These are phyloP conservation scores for Xenops minutus DNA, from an alignment of 2,797 vertebrate species.

Conservation along the genomic window DNA sequence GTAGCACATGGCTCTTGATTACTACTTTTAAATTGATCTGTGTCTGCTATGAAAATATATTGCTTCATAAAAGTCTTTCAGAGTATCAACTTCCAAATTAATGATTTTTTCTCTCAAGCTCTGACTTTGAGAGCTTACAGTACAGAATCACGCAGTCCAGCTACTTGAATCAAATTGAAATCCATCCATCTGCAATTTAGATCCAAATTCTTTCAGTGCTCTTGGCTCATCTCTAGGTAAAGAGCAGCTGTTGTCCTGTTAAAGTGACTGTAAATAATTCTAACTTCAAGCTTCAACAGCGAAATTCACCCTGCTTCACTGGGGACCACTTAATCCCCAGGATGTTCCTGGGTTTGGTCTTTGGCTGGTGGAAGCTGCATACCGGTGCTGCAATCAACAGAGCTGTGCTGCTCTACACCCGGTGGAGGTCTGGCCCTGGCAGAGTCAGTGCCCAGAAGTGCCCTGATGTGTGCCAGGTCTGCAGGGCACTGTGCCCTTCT, in stretches of 20 bases:
- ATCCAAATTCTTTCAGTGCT: conserved; percentile 65
- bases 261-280: conserved; percentile 69
- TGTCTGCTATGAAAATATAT: conserved; percentile 62
- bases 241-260: conserved; percentile 64
- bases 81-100: conserved; percentile 59
- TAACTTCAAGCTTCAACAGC: conserved; percentile 24
- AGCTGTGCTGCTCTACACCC: background rate
- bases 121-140: conserved; percentile 40
- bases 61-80: conserved; percentile 59
- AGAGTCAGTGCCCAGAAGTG: background rate
- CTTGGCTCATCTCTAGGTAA: conserved; percentile 59
- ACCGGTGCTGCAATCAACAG: background rate
- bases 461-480: background rate
- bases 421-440: background rate
- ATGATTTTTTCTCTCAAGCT: conserved; percentile 56
- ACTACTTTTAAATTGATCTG: conserved; percentile 64
- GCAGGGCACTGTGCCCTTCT: background rate
- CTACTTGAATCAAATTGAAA: conserved; percentile 67
- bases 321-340: background rate
- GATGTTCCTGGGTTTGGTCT: background rate
- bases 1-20: conserved; percentile 57
- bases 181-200: conserved; percentile 57
- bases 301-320: conserved; percentile 7
- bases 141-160: conserved; percentile 6
- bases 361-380: background rate